Base-by-base conservation (phyloP, 2,113 vertebrate species). In the Brachypodius melanocephalos region DNA sequence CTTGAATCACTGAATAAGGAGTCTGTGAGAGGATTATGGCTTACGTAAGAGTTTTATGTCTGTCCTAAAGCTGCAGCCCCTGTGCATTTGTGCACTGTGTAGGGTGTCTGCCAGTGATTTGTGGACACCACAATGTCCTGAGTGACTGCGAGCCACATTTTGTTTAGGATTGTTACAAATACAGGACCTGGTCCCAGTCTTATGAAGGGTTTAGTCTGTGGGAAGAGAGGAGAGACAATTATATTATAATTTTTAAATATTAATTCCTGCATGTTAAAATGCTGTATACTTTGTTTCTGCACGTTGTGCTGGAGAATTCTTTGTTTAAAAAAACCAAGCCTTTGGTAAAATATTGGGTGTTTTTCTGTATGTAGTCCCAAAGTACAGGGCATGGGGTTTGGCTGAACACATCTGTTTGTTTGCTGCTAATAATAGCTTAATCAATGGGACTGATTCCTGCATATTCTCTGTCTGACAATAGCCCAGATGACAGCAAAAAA, bases 1-100 rank as follows among this genome's bases (percentile, higher is more conserved):
- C 92, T 95, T 92, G 52, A 85, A 93, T 69, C 91, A 90, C 72
- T 87, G 73, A 95, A 84, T 52, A 95, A 92, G 90, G 68, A 88
- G 91, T 85, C 80, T 68, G 94, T 63, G 96, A 96, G 91, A 94
- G 92, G 94, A 94, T 95, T 94, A 96, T 49, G 78, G 62, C 89
- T 96, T 97, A 93, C 42, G 3, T 88, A 91, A 95, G 84, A 78
- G 89, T 94, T 96, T 96, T 97, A 95, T 96, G 79, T 80, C 93
- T 77, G 48, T 38, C 68, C 92, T 68, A 77, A 76, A 90, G 92
- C 92, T 76, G 48, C 80, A 80, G 63, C 68, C 28, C 46, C 55
- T 49, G 4, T 74, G 65, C 6, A 2, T 94, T n/a, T 74, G 57
- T 71, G 43, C 5, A 4, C 65, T 90, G 34, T 0, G 3, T 13